Conservation (phyloP, 2,797 vertebrate species). For the Echiichthys vipera region DNA sequence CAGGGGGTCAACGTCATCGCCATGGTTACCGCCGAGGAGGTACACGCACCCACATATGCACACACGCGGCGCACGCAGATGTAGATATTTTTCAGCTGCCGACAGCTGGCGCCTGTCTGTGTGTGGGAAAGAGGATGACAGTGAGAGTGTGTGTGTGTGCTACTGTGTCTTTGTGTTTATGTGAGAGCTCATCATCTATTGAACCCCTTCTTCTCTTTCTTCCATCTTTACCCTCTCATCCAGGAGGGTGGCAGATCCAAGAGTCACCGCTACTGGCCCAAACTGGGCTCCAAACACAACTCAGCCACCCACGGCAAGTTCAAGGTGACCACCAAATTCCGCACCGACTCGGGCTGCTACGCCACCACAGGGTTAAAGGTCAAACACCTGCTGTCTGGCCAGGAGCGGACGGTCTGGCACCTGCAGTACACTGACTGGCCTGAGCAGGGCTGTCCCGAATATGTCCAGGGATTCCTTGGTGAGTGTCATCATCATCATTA, state of each 20-base stretch:
- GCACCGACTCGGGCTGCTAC: slow-evolving; percentile 97
- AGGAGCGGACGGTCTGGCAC: slow-evolving; percentile 98
- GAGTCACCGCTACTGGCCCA: slow-evolving; percentile 98
- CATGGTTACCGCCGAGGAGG: slow-evolving; percentile 99
- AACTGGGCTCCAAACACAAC: slow-evolving; percentile 97
- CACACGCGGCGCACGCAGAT: slow-evolving; percentile 31
- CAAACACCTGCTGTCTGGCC: slow-evolving; percentile 95
- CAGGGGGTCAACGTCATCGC: slow-evolving; percentile 97
- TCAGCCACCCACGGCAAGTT: slow-evolving; percentile 97
- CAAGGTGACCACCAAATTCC: slow-evolving; percentile 98
- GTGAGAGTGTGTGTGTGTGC: slow-evolving; percentile 16
- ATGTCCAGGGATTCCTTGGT: slow-evolving; percentile 96
- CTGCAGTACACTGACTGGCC: slow-evolving; percentile 99
- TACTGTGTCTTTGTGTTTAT: not conserved
- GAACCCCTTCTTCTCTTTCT: not conserved
- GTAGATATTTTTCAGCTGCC: slow-evolving; percentile 23
- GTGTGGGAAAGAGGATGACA: slow-evolving; percentile 14
- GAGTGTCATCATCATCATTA: slow-evolving; percentile 69
- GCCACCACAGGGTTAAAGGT: slow-evolving; percentile 98
- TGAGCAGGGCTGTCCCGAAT: slow-evolving; percentile 95
- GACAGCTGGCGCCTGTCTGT: slow-evolving; percentile 45
- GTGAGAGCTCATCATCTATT: not conserved
- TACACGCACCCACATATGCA: slow-evolving; percentile 65
- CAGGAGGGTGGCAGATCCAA: slow-evolving; percentile 95
- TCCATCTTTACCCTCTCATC: not conserved